Evolutionary conservation across 2,888 invertebrate genomes (phyloP), one percentile per base, ranked within the genome.

Genomic region (Tyria jacobaeae): DNA sequence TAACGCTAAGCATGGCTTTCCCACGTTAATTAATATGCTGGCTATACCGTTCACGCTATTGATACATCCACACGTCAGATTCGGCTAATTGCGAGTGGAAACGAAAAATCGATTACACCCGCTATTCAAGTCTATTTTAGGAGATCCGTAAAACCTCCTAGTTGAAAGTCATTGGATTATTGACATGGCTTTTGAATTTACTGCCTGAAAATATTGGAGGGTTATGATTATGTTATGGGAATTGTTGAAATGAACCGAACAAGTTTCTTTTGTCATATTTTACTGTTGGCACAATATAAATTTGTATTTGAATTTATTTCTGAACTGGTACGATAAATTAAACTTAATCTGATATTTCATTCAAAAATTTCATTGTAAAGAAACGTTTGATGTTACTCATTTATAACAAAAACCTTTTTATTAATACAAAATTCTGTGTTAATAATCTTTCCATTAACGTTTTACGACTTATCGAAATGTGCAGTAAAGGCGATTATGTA

Each of bases 101-200:
- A 68, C 63, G 70, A 72, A 76, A 76, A 76, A 74, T 70, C 72
- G 60, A 75, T 73, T 70, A 69, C 66, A 66, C 56, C 52, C 17
- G 58, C 71, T 66, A 65, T 68, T 73, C 57, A 56, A 54, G 25
- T 50, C 71, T 69, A 69, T 69, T 75, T 62, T 57, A 53, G 60
- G 51, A 58, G 52, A 41, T 57, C 35, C 27, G 48, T 59, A 65
- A 61, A 25, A 53, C 58, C 53, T 50, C 34, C 65, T 62, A 53
- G 59, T 60, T 57, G 31, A 25, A 60, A 63, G 66, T 68, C 62
- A 75, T 71, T 71, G 53, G 54, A 73, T 75, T 73, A 75, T 66
- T 41, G 59, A 58, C 21, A 44, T 53, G 31, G 54, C 27, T 17
- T 27, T 14, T 48, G 61, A 68, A 57, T 69, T 61, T 51, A 47